A percentile compares a stretch with the other conserved stretches of the same genome.
Evolutionary conservation across 2,888 invertebrate genomes (phyloP).

Genomic region (Microplitis manilae): DNA sequence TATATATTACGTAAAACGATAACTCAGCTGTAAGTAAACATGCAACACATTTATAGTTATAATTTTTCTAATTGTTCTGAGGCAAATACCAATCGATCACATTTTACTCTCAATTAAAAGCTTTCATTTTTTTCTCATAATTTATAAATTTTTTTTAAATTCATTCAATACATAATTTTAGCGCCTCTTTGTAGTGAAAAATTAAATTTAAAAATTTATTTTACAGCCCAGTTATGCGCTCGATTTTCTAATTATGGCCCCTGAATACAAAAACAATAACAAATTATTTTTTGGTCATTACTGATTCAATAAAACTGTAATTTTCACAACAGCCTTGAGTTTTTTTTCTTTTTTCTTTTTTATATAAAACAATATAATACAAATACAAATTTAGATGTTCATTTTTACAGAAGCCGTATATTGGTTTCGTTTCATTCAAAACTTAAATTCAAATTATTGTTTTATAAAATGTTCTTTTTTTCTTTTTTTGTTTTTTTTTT

Average conservation of each 20-base stretch:
- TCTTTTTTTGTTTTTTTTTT: neutral
- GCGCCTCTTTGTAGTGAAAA: neutral
- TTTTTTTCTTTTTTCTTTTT: conserved; percentile 5
- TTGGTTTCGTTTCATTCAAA: neutral
- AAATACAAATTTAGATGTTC: neutral
- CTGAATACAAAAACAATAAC: conserved; percentile 3
- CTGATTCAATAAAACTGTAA: neutral
- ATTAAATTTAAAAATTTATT: neutral
- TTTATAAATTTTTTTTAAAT: neutral
- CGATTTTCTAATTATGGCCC: conserved; percentile 21
- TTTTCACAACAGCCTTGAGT: conserved; percentile 5
- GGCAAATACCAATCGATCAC: neutral
- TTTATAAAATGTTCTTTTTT: neutral
- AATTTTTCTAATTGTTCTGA: conserved; percentile 5
- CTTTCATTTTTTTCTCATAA: neutral
- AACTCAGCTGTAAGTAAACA: neutral
- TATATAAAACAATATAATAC: conserved; percentile 40
- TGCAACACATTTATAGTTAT: neutral
- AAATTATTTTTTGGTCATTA: conserved; percentile 5
- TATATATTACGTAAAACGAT: neutral
- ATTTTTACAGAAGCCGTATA: neutral
- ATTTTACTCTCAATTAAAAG: neutral
- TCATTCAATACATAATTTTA: neutral
- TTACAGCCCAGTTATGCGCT: conserved; percentile 1
- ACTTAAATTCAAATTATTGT: neutral